phyloP scores from a whole-genome alignment of 64 coral and sea anemone species.

The Pachyseris speciosa region DNA sequence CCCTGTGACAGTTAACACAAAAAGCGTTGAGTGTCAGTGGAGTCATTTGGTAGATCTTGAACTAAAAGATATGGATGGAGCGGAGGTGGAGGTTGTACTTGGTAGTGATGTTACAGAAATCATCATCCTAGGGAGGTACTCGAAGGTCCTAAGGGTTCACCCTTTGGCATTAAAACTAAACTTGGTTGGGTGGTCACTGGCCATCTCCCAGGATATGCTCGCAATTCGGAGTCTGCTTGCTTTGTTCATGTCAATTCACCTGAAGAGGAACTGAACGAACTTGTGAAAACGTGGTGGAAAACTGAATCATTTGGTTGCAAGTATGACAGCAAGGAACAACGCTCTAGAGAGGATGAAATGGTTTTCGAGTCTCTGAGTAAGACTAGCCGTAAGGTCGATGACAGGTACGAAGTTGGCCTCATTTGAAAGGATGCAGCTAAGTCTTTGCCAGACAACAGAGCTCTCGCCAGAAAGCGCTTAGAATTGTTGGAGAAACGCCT shows the following conservation, averaged over 20 bases:
- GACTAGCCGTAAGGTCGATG: background rate
- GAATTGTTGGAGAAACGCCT: constrained; percentile 24
- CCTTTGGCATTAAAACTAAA: background rate
- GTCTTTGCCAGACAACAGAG: background rate
- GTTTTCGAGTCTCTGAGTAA: background rate
- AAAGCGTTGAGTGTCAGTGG: background rate
- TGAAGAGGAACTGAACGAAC: constrained; percentile 26
- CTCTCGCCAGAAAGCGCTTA: background rate
- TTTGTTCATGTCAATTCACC: background rate
- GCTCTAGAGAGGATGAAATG: constrained; percentile 13
- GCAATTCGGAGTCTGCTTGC: background rate
- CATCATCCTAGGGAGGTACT: background rate
- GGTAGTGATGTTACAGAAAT: background rate
- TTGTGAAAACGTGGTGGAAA: constrained; percentile 32
- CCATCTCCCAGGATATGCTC: background rate
- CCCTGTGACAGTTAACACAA: background rate
- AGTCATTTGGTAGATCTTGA: constrained; percentile 12
- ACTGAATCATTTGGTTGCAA: constrained; percentile 22
- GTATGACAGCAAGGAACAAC: constrained; percentile 20
- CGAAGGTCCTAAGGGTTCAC: background rate
- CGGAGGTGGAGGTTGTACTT: background rate
- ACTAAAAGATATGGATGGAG: constrained; percentile 1
- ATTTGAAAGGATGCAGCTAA: background rate
- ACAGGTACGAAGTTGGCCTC: constrained; percentile 1
- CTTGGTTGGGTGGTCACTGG: constrained; percentile 6